Evolutionary conservation across 1,140 invertebrate species (phyloP).

Genomic region (Bombus terrestris): DNA sequence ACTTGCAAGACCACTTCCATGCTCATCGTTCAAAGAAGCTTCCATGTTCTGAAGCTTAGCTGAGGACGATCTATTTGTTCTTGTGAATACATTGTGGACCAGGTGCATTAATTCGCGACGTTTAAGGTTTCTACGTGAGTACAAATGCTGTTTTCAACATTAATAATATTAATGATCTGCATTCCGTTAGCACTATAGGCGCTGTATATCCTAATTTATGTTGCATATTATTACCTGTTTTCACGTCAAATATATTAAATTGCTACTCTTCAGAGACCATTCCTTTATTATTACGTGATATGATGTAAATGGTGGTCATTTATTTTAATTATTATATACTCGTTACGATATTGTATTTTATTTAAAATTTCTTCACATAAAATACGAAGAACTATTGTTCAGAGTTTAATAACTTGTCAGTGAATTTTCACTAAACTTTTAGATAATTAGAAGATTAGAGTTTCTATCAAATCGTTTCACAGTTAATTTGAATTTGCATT

Average conservation of each 20-base stretch:
- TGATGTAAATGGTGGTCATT: too few relatives aligned
- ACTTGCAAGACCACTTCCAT: slow-evolving; percentile 5
- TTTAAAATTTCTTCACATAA: too few relatives aligned
- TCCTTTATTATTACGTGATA: neutral
- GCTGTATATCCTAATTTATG: neutral
- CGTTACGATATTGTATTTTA: too few relatives aligned
- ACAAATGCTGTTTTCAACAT: neutral
- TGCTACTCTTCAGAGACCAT: neutral
- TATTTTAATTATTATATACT: too few relatives aligned
- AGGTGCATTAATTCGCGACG: neutral
- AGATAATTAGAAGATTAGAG: neutral
- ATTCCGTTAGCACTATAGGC: neutral
- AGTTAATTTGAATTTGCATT: neutral
- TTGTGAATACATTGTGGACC: neutral
- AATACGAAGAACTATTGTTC: too few relatives aligned
- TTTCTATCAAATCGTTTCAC: neutral
- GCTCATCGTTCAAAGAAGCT: slow-evolving; percentile 16
- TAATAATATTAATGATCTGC: neutral
- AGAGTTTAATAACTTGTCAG: too few relatives aligned
- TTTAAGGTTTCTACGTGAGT: slow-evolving; percentile 21
- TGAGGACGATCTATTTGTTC: slow-evolving; percentile 12
- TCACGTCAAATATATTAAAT: neutral
- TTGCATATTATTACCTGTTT: neutral
- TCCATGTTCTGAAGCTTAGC: neutral
- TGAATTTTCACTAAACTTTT: neutral